These are phyloP conservation scores for Drosophila dunni DNA, from an alignment of 1,140 invertebrate genomes.

Conservation along the genomic window DNA sequence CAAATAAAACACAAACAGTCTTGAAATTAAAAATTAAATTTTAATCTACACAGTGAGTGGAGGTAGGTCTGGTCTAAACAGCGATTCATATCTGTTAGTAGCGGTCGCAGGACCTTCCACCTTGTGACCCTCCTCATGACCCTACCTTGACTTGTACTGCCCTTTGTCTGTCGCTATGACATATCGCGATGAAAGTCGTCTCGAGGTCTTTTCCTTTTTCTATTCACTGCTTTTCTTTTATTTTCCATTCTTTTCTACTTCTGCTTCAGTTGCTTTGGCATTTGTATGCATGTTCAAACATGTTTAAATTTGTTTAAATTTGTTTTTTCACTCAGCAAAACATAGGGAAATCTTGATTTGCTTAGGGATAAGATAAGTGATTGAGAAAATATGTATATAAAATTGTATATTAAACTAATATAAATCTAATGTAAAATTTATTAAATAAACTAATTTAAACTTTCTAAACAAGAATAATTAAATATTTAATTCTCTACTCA, in stretches of 20 bases:
- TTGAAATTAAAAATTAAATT: slow-evolving; percentile 84
- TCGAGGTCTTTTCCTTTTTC: slow-evolving; percentile 25
- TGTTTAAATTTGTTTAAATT: slow-evolving; percentile 37
- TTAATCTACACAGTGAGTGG: slow-evolving; percentile 57
- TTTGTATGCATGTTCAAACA: slow-evolving; percentile 16
- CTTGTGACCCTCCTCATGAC: neutral
- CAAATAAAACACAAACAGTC: slow-evolving; percentile 78
- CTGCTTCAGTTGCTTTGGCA: slow-evolving; percentile 29
- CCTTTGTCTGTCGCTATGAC: slow-evolving; percentile 64
- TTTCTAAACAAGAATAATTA: no score
- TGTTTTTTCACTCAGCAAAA: neutral
- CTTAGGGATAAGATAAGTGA: no score
- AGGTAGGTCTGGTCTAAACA: slow-evolving; percentile 9
- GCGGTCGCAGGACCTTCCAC: slow-evolving; percentile 15
- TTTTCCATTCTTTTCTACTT: slow-evolving; percentile 52
- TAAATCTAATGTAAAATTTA: no score
- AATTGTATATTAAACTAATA: no score
- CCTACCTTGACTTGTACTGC: slow-evolving; percentile 14
- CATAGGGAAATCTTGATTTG: no score
- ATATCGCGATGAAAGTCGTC: slow-evolving; percentile 67
- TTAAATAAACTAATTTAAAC: no score
- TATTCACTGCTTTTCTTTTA: slow-evolving; percentile 21
- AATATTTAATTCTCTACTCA: neutral
- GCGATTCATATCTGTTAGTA: slow-evolving; percentile 57
- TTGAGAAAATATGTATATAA: no score